These are phyloP conservation scores for Andinoacara biseriatus DNA, from an alignment of 2,113 vertebrate genomes.

Conservation along the genomic window DNA sequence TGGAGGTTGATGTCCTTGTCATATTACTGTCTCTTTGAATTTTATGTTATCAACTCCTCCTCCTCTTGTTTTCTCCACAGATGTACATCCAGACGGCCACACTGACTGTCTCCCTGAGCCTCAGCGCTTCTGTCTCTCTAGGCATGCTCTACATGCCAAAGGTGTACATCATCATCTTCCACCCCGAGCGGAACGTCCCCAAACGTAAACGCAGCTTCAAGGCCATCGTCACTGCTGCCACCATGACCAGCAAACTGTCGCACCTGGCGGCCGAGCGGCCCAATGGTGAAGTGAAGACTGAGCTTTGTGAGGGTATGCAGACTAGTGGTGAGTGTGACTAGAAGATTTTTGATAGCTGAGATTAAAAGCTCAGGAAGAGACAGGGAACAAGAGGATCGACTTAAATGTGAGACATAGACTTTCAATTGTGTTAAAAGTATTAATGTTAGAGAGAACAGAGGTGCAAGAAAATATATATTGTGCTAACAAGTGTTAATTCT, in stretches of 20 bases:
- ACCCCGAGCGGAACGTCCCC: conserved; percentile 96
- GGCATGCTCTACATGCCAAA: conserved; percentile 99
- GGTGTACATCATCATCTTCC: conserved; percentile 97
- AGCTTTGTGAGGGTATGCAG: conserved; percentile 95
- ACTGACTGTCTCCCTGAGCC: conserved; percentile 95
- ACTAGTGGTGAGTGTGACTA: conserved; percentile 86
- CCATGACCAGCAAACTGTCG: conserved; percentile 95
- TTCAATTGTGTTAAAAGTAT: neutral
- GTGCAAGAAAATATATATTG: neutral
- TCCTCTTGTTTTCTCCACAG: conserved; percentile 69
- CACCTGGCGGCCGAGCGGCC: conserved; percentile 94
- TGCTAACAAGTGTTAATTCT: neutral
- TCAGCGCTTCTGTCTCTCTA: conserved; percentile 97
- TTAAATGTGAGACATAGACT: neutral
- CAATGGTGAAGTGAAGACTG: conserved; percentile 96
- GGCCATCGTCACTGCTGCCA: conserved; percentile 96
- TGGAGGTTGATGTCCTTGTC: neutral
- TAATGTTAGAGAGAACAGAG: neutral
- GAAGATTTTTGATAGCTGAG: neutral
- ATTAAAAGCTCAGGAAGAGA: neutral
- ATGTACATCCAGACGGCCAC: conserved; percentile 99
- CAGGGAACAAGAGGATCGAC: neutral
- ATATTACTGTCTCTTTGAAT: neutral
- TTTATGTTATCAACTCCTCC: neutral
- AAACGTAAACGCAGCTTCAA: conserved; percentile 98